Percentiles rank a stretch among this genome's conserved stretches.
phyloP scores from a whole-genome alignment of 2,797 vertebrate species.

The Acanthurus lineatus region DNA sequence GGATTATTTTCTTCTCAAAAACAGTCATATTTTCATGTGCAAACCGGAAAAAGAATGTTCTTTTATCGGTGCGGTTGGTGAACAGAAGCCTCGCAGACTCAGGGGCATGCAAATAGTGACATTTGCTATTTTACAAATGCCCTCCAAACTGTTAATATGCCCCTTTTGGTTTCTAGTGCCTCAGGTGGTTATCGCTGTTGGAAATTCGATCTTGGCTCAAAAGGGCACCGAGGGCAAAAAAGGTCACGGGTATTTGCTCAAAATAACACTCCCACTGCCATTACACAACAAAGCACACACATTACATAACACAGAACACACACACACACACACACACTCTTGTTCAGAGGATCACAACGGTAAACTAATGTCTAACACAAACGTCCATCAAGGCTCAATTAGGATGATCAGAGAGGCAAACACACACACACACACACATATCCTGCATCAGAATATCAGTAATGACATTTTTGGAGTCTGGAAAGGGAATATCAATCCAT shows the following conservation, averaged over 20 bases:
- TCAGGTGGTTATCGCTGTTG: conserved; percentile 63
- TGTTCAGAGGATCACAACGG: conserved; percentile 18
- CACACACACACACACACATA: conserved; percentile 3
- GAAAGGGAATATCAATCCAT: conserved; percentile 66
- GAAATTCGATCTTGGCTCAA: conserved; percentile 64
- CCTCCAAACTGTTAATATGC: conserved; percentile 58
- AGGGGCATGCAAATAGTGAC: conserved; percentile 64
- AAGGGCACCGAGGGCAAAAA: conserved; percentile 62
- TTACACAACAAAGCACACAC: conserved; percentile 22
- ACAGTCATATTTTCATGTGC: neutral
- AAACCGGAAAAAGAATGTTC: neutral
- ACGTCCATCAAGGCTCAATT: conserved; percentile 25
- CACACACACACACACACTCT: neutral
- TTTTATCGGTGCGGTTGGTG: neutral
- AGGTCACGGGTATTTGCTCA: conserved; percentile 65
- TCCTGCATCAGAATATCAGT: conserved; percentile 64
- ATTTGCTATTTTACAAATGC: conserved; percentile 62
- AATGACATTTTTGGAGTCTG: conserved; percentile 72
- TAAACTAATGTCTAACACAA: neutral
- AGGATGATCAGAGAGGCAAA: conserved; percentile 26
- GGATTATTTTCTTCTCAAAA: conserved; percentile 1
- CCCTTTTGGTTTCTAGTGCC: conserved; percentile 56
- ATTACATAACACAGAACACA: conserved; percentile 14
- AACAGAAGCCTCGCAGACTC: conserved; percentile 34
- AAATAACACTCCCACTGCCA: conserved; percentile 38